phyloP scores from a whole-genome alignment of 2,113 vertebrate genomes.

The Seriola dumerili region DNA sequence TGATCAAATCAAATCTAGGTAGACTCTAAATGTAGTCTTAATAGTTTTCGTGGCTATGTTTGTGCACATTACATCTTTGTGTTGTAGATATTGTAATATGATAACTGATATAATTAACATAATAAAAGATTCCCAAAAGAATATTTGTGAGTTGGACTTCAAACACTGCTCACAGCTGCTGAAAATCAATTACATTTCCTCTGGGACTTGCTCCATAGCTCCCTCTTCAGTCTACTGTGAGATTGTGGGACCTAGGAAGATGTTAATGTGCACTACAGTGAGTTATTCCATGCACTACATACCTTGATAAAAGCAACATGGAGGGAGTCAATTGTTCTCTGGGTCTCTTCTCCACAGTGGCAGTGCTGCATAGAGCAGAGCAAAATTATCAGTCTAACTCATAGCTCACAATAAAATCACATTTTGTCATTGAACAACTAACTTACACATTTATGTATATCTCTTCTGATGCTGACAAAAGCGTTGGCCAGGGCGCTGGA shows the following conservation, averaged over 20 bases:
- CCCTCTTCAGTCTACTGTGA: conserved; percentile 14
- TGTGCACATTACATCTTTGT: neutral
- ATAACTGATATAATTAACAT: neutral
- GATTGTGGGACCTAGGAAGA: neutral
- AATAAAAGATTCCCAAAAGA: neutral
- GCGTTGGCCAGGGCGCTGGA: conserved; percentile 88
- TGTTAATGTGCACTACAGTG: too few species aligned
- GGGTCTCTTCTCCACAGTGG: conserved; percentile 76
- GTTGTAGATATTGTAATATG: neutral
- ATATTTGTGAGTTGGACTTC: neutral
- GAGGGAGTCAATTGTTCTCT: conserved; percentile 67
- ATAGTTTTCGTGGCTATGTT: neutral
- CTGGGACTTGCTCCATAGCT: neutral
- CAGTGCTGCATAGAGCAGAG: conserved; percentile 71
- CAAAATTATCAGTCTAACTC: neutral
- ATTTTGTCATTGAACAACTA: too few species aligned
- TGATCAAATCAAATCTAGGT: neutral
- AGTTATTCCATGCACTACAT: neutral
- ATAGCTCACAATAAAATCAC: neutral
- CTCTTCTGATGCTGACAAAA: conserved; percentile 86
- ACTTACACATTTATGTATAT: conserved; percentile 88
- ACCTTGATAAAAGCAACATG: conserved; percentile 77
- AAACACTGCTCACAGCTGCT: neutral
- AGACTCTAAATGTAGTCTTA: neutral
- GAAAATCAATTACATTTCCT: neutral